phyloP scores from a whole-genome alignment of 2,113 vertebrate species.

The Canis aureus region DNA sequence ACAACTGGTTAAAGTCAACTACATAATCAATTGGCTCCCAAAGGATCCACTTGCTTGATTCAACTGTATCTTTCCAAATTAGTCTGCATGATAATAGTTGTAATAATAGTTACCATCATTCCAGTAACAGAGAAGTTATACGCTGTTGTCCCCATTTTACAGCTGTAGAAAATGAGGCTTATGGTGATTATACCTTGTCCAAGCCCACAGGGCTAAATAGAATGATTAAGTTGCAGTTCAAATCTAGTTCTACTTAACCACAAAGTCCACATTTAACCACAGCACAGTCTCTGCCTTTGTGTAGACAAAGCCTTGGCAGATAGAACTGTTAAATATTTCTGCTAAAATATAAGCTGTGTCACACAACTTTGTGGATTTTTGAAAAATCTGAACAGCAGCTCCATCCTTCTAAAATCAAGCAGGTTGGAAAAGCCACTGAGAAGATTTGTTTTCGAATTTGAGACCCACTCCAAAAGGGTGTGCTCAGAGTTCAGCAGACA shows the following conservation, averaged over 20 bases:
- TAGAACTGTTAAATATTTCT: background rate
- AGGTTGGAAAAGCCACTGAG: slow-evolving; percentile 54
- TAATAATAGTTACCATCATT: background rate
- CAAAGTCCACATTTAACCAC: background rate
- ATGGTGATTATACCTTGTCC: background rate
- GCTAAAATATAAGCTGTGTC: slow-evolving; percentile 23
- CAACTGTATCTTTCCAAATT: background rate
- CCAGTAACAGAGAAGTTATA: background rate
- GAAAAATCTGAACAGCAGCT: slow-evolving; percentile 54
- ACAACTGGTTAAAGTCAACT: background rate
- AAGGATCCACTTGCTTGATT: background rate
- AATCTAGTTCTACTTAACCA: background rate
- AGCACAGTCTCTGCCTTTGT: background rate
- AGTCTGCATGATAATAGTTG: background rate
- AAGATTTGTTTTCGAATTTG: slow-evolving; percentile 75
- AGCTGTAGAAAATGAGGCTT: background rate
- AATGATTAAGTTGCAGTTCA: background rate
- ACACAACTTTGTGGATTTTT: slow-evolving; percentile 60
- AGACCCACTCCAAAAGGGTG: slow-evolving; percentile 60
- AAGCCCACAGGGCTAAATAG: background rate
- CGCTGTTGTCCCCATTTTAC: background rate
- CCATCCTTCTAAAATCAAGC: slow-evolving; percentile 74
- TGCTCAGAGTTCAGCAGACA: slow-evolving; percentile 70
- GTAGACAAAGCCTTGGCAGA: slow-evolving; percentile 19
- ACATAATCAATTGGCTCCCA: background rate